Conservation (phyloP, 2,888 invertebrate genomes). For the Troilus luridus region DNA sequence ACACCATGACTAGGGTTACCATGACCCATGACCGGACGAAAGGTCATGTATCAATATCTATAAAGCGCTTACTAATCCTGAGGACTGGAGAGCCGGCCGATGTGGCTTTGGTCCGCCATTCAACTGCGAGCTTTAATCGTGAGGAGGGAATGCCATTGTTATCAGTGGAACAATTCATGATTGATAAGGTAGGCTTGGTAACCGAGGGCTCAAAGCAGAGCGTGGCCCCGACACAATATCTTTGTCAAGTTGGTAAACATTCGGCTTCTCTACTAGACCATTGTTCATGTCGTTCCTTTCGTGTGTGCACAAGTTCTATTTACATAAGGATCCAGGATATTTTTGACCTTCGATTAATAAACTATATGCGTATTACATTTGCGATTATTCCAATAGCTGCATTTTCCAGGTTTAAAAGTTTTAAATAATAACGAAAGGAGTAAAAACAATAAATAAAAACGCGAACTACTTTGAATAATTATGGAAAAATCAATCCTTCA, state of each 20-base stretch:
- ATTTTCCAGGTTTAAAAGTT: too few relatives aligned
- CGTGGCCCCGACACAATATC: background rate
- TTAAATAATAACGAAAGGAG: too few relatives aligned
- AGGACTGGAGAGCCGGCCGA: background rate
- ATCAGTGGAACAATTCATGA: conserved; percentile 11
- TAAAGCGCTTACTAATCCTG: background rate
- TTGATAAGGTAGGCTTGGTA: background rate
- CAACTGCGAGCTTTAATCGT: background rate
- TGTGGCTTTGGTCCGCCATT: background rate
- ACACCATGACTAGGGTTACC: too few relatives aligned
- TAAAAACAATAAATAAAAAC: too few relatives aligned
- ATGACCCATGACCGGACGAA: background rate
- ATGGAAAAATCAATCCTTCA: too few relatives aligned
- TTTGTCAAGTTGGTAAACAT: background rate
- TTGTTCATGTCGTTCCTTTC: too few relatives aligned
- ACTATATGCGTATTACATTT: too few relatives aligned
- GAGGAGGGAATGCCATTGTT: background rate
- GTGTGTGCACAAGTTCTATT: too few relatives aligned
- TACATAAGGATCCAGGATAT: too few relatives aligned
- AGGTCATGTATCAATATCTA: background rate
- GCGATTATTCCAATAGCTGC: too few relatives aligned
- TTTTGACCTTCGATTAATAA: too few relatives aligned
- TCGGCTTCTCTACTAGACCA: background rate
- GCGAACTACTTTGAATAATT: too few relatives aligned
- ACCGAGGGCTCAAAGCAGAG: background rate